Evolutionary conservation across 2,797 vertebrate species (phyloP), one percentile per base, ranked within the genome.

Genomic region (Chloroceryle inda): DNA sequence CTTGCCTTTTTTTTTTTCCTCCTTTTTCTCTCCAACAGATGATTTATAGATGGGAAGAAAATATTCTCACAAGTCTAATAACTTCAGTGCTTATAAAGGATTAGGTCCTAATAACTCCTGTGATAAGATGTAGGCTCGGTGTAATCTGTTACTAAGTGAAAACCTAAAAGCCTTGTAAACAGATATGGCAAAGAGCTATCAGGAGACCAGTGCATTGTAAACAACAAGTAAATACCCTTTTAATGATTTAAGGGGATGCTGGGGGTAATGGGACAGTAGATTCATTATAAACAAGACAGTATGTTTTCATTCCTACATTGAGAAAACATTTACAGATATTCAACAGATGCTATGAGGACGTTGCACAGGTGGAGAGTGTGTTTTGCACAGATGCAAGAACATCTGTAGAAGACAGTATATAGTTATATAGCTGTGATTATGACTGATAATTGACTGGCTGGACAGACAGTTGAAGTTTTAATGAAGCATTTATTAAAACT

Each of bases 121-220:
- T 2, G 92, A 92, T 97, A 95, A 96, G 85, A 92, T 94, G 96
- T 94, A 94, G 85, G 55, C 82, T 94, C 0, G 10, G 53, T 93
- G 92, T 96, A 93, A 94, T 94, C 92, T 92, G 78, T 91, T 84
- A 85, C 75, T 81, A 91, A 92, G 92, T 88, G 94, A 88, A 91
- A 92, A 88, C 58, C 62, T 77, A 85, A 94, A 89, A 94, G 62
- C 87, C 44, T 53, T 92, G 94, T 88, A 62, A 94, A 82, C 66
- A 90, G 84, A 91, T 76, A 42, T 3, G 5, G 55, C 52, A 31
- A 76, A 88, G 58, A 55, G 81, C 42, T 62, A 4, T n/a, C 0
- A 5, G 49, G 82, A 59, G 40, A 76, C 33, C 23, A 45, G 50
- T 27, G 4, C 59, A n/a, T 77, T 52, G 59, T 59, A 71, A 71